Base-by-base conservation (phyloP, 2,797 vertebrate genomes). In the Argya squamiceps region DNA sequence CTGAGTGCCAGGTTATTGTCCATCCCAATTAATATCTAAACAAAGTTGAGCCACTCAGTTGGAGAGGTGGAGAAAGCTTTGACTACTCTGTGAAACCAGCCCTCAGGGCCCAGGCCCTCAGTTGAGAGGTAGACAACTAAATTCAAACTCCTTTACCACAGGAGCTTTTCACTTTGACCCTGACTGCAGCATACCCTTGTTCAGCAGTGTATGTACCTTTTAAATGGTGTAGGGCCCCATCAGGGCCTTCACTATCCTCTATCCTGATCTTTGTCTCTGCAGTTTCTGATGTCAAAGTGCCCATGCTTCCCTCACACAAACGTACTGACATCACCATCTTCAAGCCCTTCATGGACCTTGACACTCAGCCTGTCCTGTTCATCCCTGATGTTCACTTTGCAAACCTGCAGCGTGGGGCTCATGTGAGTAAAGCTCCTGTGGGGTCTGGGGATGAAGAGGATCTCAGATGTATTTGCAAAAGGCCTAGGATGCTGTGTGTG, bases 311-410 rank as follows among this genome's bases (percentile, higher is more conserved):
- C 96, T 98, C 98, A 1, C 98, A 98, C 94, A 99, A 99, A 89
- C 98, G 99, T 63, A 99, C 98, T 0, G 99, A 99, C 58, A 97
- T 99, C 97, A 99, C 99, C 1, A 88, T 99, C 89, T 99, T 99
- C 97, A 99, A 99, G 98, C 98, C 99, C 93, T 98, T 99, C 97
- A 96, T 96, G 5, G 99, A 99, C 82, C 96, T 99, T 0, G 99
- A 99, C 85, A 99, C 99, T 6, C 99, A 99, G 97, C 99, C 99
- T 0, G 99, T 99, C 52, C 99, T 99, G 34, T 99, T 99, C 97
- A 99, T 99, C 59, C 99, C 99, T 0, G 99, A 99, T 6, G 98
- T 99, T 86, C 99, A 99, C 97, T 99, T 99, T 94, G 98, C 99
- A 52, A 98, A 97, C 95, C 98, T 99, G 82, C 99, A 99, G 96